A percentile compares a stretch with the other conserved stretches of the same genome.
Conservation (phyloP, 1,140 invertebrate species). For the Helicoverpa zea region DNA sequence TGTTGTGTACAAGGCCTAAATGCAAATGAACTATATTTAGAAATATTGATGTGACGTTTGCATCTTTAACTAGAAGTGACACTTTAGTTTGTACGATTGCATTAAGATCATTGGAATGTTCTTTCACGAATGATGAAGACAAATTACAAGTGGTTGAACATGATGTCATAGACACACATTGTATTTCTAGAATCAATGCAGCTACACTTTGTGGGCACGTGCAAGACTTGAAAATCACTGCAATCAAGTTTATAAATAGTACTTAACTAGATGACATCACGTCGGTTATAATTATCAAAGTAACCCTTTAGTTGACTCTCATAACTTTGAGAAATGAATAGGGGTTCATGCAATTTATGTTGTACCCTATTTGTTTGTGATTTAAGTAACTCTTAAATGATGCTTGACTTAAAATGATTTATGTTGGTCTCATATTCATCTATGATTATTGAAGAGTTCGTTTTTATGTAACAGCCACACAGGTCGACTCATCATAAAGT, state of each 20-base stretch:
- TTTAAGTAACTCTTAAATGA: not conserved
- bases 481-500: too few species aligned
- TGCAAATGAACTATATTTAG: not conserved
- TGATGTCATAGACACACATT: constrained; percentile 18
- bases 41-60: not conserved
- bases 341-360: constrained; percentile 4
- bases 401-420: not conserved
- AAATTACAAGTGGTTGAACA: constrained; percentile 28
- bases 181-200: constrained; percentile 16
- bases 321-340: constrained; percentile 24
- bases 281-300: constrained; percentile 39
- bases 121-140: constrained; percentile 32
- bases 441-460: too few species aligned
- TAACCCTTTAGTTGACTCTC: constrained; percentile 33
- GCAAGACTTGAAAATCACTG: constrained; percentile 30
- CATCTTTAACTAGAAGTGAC: constrained; percentile 9
- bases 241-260: constrained; percentile 31
- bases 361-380: too few species aligned
- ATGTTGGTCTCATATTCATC: too few species aligned
- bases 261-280: not conserved
- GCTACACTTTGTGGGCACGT: not conserved
- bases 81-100: constrained; percentile 6
- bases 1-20: not conserved
- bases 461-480: too few species aligned
- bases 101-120: constrained; percentile 15